Conservation (phyloP, 2,113 vertebrate genomes). For the Cephalophus harveyi region DNA sequence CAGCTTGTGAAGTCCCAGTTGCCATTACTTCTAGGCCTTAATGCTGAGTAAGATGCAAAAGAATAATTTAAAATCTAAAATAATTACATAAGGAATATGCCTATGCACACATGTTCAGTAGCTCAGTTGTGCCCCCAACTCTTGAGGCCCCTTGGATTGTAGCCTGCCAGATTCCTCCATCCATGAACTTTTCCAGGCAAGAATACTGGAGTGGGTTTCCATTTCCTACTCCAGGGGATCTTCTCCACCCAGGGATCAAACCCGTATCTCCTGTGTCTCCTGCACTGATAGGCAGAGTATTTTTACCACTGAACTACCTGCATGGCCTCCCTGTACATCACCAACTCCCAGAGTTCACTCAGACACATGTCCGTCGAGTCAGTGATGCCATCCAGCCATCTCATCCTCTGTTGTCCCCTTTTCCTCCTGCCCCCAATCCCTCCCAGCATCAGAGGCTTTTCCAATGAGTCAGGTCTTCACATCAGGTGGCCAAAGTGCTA, state of each 20-base stretch:
- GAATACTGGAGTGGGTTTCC: background rate
- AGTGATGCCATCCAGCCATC: no score
- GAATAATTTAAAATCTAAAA: background rate
- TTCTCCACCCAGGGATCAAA: background rate
- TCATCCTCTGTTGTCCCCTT: no score
- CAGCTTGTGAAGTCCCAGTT: background rate
- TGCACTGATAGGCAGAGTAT: background rate
- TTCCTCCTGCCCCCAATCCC: no score
- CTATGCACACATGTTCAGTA: background rate
- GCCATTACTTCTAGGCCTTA: background rate
- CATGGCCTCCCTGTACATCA: no score
- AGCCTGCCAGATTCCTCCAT: background rate
- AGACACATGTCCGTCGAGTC: no score
- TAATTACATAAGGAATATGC: background rate
- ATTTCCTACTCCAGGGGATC: background rate
- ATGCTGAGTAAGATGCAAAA: background rate
- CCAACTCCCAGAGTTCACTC: no score
- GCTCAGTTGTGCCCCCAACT: background rate
- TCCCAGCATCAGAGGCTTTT: no score
- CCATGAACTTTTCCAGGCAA: background rate
- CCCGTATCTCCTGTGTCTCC: background rate
- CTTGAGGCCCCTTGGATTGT: background rate
- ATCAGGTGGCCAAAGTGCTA: no score
- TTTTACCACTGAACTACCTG: background rate
- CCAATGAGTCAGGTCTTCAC: no score